A percentile compares a stretch with the other conserved stretches of the same genome.
Evolutionary conservation across 2,888 invertebrate species (phyloP).

Genomic region (Steinernema scapterisci): DNA sequence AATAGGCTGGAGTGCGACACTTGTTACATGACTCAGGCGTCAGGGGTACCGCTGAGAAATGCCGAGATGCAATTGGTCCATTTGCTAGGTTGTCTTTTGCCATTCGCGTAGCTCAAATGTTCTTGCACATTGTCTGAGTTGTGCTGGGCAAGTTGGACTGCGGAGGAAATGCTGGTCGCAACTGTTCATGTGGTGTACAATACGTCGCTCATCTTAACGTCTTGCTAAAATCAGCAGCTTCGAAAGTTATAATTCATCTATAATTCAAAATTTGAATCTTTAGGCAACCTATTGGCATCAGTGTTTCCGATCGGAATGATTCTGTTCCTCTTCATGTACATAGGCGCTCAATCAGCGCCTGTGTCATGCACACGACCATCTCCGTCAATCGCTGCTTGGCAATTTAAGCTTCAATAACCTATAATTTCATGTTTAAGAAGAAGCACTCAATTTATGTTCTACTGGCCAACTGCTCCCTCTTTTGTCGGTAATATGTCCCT

Average conservation of each 20-base stretch:
- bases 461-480: neutral
- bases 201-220: neutral
- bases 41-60: too few species aligned
- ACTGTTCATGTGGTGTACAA: neutral
- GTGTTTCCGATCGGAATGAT: neutral
- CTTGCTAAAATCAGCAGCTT: neutral
- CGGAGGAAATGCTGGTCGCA: neutral
- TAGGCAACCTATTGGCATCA: neutral
- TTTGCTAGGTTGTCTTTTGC: too few species aligned
- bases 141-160: conserved; percentile 1
- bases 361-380: neutral
- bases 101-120: too few species aligned
- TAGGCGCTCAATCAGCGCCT: neutral
- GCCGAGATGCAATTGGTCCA: too few species aligned
- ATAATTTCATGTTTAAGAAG: neutral
- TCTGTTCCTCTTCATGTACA: neutral
- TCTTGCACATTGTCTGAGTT: neutral
- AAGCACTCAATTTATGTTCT: neutral
- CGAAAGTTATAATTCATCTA: neutral
- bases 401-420: neutral
- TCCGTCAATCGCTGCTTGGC: conserved; percentile 6
- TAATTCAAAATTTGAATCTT: too few species aligned
- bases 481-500: neutral
- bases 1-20: too few species aligned
- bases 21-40: too few species aligned